These are phyloP conservation scores for Macquaria ambigua DNA, from an alignment of 2,113 vertebrate species.

Conservation along the genomic window DNA sequence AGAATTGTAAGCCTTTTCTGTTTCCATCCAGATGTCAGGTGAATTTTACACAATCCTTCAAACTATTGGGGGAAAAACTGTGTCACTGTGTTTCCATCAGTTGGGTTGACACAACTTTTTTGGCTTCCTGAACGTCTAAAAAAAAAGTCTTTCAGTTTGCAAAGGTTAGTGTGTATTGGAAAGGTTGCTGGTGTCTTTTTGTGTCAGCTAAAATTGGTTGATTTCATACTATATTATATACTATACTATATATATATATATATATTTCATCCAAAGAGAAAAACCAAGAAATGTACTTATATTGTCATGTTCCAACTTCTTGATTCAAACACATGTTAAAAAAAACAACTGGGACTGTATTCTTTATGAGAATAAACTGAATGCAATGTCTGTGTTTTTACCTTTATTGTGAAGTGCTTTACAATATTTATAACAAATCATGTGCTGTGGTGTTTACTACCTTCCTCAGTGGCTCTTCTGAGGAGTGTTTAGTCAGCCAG, in stretches of 20 bases:
- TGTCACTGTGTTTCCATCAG: slow-evolving; percentile 7
- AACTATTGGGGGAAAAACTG: background rate
- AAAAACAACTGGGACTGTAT: background rate
- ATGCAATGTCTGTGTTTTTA: background rate
- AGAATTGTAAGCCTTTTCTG: background rate
- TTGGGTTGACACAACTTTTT: background rate
- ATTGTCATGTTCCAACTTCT: background rate
- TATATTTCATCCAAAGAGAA: background rate
- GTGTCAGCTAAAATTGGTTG: background rate
- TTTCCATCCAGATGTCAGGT: slow-evolving; percentile 11
- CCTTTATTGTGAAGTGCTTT: background rate
- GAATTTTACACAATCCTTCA: slow-evolving; percentile 3
- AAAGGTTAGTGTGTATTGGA: background rate
- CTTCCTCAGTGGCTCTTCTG: background rate
- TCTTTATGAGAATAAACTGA: background rate
- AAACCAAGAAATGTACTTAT: background rate
- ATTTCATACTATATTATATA: background rate
- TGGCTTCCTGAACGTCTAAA: background rate
- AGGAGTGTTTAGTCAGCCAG: background rate
- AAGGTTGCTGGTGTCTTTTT: background rate
- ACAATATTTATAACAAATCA: background rate
- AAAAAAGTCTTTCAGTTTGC: background rate
- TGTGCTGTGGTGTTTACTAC: background rate
- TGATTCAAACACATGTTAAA: background rate
- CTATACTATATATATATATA: no score